phyloP scores from a whole-genome alignment of 2,797 vertebrate species.

The Dipus sagitta region DNA sequence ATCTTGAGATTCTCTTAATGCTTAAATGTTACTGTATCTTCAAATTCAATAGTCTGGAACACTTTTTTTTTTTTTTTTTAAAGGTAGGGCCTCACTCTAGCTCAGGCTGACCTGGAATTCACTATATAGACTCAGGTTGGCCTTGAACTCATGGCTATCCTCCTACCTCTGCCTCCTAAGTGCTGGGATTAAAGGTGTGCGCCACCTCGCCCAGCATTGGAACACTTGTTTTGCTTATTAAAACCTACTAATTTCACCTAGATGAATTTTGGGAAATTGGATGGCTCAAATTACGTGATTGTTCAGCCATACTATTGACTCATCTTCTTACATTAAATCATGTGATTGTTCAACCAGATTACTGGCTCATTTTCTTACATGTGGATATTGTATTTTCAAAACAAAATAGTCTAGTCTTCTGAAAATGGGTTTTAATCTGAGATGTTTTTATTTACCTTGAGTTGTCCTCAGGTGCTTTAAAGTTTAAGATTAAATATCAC shows the following conservation, averaged over 20 bases:
- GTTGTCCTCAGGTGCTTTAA: background rate
- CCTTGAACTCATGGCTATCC: too few species aligned
- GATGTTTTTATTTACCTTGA: background rate
- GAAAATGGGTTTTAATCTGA: background rate
- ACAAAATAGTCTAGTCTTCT: background rate
- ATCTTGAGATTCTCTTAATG: conserved; percentile 8
- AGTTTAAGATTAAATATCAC: conserved; percentile 2
- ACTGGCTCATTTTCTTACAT: background rate
- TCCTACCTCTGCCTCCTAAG: too few species aligned
- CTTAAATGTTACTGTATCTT: background rate
- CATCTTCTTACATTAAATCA: background rate
- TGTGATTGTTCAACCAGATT: background rate
- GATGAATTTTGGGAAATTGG: background rate
- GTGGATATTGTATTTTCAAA: conserved; percentile 23
- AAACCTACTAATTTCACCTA: background rate
- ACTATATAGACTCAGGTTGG: too few species aligned
- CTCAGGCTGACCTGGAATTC: too few species aligned
- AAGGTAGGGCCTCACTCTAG: too few species aligned
- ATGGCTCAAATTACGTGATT: background rate
- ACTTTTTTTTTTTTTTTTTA: too few species aligned
- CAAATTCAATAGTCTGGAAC: background rate
- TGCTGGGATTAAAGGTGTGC: too few species aligned
- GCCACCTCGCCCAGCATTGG: too few species aligned
- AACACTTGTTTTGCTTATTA: background rate
- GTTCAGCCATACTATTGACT: background rate